Evolutionary conservation across 1,140 invertebrate species (phyloP).

Genomic region (Lepidurus arcticus): DNA sequence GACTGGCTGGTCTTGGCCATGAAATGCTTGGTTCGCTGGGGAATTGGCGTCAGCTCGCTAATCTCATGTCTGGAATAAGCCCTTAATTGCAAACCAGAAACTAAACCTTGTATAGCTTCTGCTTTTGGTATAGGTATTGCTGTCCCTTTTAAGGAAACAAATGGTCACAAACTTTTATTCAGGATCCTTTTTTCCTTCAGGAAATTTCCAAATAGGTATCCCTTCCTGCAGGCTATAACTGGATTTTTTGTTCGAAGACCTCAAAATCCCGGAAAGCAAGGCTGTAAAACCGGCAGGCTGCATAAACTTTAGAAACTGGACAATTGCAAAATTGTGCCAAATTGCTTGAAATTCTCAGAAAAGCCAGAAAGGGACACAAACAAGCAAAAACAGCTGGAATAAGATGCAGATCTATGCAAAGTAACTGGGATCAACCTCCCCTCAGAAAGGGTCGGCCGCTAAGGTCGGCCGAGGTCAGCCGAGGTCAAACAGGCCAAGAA

Average conservation of each 20-base stretch:
- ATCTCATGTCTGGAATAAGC: neutral
- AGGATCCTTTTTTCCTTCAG: neutral
- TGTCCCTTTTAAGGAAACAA: too few species aligned
- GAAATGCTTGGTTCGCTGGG: neutral
- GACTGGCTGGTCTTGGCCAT: constrained; percentile 3
- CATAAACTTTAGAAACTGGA: neutral
- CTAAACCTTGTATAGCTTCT: too few species aligned
- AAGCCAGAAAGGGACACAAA: neutral
- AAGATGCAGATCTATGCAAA: neutral
- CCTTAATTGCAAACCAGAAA: neutral
- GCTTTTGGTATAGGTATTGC: too few species aligned
- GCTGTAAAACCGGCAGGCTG: neutral
- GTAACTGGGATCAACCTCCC: neutral
- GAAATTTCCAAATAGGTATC: neutral
- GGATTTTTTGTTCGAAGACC: neutral
- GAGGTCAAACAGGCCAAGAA: too few species aligned
- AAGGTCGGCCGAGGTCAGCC: neutral
- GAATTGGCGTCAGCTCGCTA: neutral
- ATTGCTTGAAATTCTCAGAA: neutral
- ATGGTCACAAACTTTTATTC: neutral
- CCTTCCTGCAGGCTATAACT: constrained; percentile 18
- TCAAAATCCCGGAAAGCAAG: neutral
- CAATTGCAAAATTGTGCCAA: neutral
- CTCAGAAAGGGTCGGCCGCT: neutral
- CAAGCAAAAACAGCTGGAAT: neutral